Base-by-base conservation (phyloP, 2,888 invertebrate genomes). In the Aethes cnicana region DNA sequence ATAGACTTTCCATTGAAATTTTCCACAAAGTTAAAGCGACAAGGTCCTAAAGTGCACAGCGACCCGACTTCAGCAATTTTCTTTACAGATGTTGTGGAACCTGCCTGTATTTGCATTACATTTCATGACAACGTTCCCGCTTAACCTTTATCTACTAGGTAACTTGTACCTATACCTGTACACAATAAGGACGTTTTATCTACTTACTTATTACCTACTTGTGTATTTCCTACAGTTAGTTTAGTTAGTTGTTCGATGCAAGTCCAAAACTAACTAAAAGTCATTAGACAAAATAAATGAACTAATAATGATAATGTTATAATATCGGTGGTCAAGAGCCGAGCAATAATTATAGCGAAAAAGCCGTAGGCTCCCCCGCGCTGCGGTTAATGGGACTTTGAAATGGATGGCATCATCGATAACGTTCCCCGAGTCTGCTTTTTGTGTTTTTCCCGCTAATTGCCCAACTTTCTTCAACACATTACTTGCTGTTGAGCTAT, bases 361-460 rank as follows among this genome's bases (percentile, higher is more conserved):
- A 25, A 37, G 39, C 37, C 25, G 52, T 30, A 26, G 32, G 32
- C 52, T 28, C 35, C 41, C 54, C 55, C 57, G 53, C 60, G 62
- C 69, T 72, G 74, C 63, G 66, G 63, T 66, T 78, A 77, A 80
- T 80, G 77, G 76, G 69, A 72, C 66, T 78, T 74, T 63, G 62
- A 69, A 78, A 78, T 70, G 70, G 68, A 72, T 75, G 75, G 69
- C 72, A 71, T 70, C 70, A 72, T 77, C 77, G 74, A 80, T 79
- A 77, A 71, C 68, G 69, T 63, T 72, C 56, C 63, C 58, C 69
- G 66, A 58, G 69, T 74, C 76, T 77, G 77, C 64, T 77, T 80
- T 80, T 77, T 74, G 69, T 78, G 79, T 80, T 79, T 73, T 77
- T 69, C 69, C 65, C 63, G 71, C 74, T 80, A 80, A 81, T 80